phyloP scores from a whole-genome alignment of 1,140 invertebrate species.

The Drosophila prosaltans region DNA sequence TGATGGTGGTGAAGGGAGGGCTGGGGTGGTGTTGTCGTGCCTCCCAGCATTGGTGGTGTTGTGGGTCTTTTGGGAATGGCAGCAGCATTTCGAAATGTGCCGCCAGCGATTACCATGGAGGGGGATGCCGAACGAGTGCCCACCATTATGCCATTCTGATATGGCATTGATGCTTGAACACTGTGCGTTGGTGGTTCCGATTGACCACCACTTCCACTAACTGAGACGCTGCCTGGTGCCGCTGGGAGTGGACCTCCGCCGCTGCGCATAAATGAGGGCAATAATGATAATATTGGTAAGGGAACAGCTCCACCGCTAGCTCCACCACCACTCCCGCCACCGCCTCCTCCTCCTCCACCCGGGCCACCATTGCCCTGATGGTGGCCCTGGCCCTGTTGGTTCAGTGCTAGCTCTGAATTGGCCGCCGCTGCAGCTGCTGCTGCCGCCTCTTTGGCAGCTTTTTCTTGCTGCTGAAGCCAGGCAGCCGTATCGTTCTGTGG shows the following conservation, averaged over 20 bases:
- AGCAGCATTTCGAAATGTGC: slow-evolving; percentile 62
- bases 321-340: slow-evolving; percentile 50
- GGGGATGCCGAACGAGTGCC: slow-evolving; percentile 73
- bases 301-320: slow-evolving; percentile 79
- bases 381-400: slow-evolving; percentile 84
- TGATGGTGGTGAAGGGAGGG: slow-evolving; percentile 22
- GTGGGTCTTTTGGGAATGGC: slow-evolving; percentile 72
- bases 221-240: slow-evolving; percentile 82
- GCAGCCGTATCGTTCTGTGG: slow-evolving; percentile 80
- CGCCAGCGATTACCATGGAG: slow-evolving; percentile 64
- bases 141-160: slow-evolving; percentile 81
- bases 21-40: slow-evolving; percentile 53
- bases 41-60: slow-evolving; percentile 40
- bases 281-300: slow-evolving; percentile 81
- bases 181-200: slow-evolving; percentile 34
- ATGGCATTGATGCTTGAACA: slow-evolving; percentile 35
- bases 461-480: slow-evolving; percentile 81
- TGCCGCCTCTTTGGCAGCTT: slow-evolving; percentile 78
- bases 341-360: slow-evolving; percentile 37
- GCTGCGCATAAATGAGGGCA: slow-evolving; percentile 82
- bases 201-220: slow-evolving; percentile 50
- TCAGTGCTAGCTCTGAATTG: slow-evolving; percentile 69
- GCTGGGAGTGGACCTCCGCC: slow-evolving; percentile 84
- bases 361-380: slow-evolving; percentile 40
- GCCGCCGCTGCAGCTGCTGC: slow-evolving; percentile 59